Conservation (phyloP, 2,888 invertebrate species). For the Liodrosophila aerea region DNA sequence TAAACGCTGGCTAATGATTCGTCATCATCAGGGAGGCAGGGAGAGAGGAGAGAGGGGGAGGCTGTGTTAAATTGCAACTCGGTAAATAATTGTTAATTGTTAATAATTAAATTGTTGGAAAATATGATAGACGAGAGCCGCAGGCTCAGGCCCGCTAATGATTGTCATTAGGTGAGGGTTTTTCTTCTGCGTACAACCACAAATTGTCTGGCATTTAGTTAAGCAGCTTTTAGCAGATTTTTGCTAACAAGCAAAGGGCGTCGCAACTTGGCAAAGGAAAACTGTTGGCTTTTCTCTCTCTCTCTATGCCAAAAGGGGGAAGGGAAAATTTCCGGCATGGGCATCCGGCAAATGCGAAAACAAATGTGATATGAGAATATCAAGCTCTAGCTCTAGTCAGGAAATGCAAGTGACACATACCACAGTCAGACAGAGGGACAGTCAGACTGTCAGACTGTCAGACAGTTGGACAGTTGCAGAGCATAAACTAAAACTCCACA, state of each 20-base stretch:
- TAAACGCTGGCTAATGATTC: conserved; percentile 8
- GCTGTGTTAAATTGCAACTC: conserved; percentile 51
- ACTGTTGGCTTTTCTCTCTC: not conserved
- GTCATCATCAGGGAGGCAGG: not conserved
- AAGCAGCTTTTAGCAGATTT: conserved; percentile 61
- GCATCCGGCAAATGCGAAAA: conserved; percentile 49
- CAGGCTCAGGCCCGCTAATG: conserved; percentile 51
- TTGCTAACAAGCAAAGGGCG: conserved; percentile 46
- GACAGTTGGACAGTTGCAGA: conserved; percentile 40
- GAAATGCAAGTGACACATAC: conserved; percentile 62
- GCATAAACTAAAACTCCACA: conserved; percentile 51
- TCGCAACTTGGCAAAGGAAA: not conserved
- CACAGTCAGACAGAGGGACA: conserved; percentile 2
- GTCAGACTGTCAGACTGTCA: conserved; percentile 3
- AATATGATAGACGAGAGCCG: conserved; percentile 49
- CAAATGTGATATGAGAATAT: conserved; percentile 21
- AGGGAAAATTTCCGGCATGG: conserved; percentile 60
- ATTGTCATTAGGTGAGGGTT: conserved; percentile 55
- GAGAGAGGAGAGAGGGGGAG: not conserved
- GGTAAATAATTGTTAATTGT: conserved; percentile 67
- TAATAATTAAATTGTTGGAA: conserved; percentile 68
- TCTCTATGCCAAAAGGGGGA: conserved; percentile 20
- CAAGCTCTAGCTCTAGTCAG: conserved; percentile 11
- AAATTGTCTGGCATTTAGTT: conserved; percentile 52
- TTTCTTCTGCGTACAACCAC: conserved; percentile 28